These are phyloP conservation scores for Scaptomyza caliginosa DNA, from an alignment of 2,888 invertebrate genomes.

Conservation along the genomic window DNA sequence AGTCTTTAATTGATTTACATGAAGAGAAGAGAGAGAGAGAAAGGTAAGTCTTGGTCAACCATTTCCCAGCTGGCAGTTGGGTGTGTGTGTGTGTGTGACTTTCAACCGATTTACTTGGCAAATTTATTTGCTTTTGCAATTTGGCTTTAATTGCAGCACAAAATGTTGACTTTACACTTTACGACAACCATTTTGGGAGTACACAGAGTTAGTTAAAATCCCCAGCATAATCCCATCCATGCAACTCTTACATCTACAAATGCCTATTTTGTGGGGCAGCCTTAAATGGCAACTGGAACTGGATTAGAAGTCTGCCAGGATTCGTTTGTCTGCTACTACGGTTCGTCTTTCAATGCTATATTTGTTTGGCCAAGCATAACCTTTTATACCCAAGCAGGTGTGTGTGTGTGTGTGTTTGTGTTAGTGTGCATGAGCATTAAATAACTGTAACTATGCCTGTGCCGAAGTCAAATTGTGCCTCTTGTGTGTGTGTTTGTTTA, in stretches of 20 bases:
- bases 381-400: slow-evolving; percentile 51
- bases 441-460: slow-evolving; percentile 65
- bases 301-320: slow-evolving; percentile 21
- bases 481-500: slow-evolving; percentile 21
- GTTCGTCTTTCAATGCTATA: slow-evolving; percentile 41
- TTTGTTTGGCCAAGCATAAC: slow-evolving; percentile 60
- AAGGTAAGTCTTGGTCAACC: slow-evolving; percentile 19
- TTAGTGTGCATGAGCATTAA: slow-evolving; percentile 48
- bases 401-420: slow-evolving; percentile 15
- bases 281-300: background rate
- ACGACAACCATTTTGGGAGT: slow-evolving; percentile 52
- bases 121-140: slow-evolving; percentile 67
- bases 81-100: slow-evolving; percentile 53
- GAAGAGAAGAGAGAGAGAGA: background rate
- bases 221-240: too few relatives aligned
- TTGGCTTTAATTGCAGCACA: slow-evolving; percentile 71
- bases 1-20: slow-evolving; percentile 4
- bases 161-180: slow-evolving; percentile 76
- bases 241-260: background rate
- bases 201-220: slow-evolving; percentile 5
- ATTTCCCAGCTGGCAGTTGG: slow-evolving; percentile 31
- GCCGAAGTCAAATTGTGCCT: slow-evolving; percentile 68
- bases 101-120: slow-evolving; percentile 58
- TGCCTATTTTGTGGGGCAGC: slow-evolving; percentile 34
- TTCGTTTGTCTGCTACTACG: slow-evolving; percentile 11